Base-by-base conservation (phyloP, 1,140 invertebrate genomes). In the Heliconius eleuchia region DNA sequence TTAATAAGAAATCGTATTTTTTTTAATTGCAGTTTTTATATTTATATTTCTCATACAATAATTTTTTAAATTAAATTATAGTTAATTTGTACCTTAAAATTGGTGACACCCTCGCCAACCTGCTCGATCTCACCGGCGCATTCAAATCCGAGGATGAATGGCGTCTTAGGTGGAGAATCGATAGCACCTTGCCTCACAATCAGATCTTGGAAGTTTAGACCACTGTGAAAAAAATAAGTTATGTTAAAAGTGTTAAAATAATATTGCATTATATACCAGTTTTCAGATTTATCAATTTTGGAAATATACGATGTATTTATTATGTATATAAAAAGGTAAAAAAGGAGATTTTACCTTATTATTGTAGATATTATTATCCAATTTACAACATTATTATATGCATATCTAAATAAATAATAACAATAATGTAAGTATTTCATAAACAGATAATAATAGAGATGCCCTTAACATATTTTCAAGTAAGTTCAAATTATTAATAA, bases 91-190 rank as follows among this genome's bases (percentile, higher is more conserved):
- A 98, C 98, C 95, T 97, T 96, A 87, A 98, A 97, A 84, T 97
- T 96, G 83, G 96, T 96, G n/a, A 98, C 97, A 71, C 96, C 96
- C 92, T 97, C 97, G 71, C 97, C 98, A 80, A 98, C 94, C 86
- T 96, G 96, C 87, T 98, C 97, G 55, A 99, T 96, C 85, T 97
- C 96, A 73, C 98, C 98, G 77, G 97, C 96, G 91, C 97, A 98
- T 91, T 99, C 98, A 85, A 98, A 98, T 66, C 98, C 98, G 88
- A 98, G 96, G 88, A 98, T 97, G 93, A 98, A 97, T 1, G 98
- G 98, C 18, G 97, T 97, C 94, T 98, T 98, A 8, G 97, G 97
- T 6, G 96, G 96, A 16, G 97, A 97, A 89, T 98, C 97, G 81
- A 98, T 97, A 37, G 97, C 96, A 2, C 98, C 98, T 93, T 98